Evolutionary conservation across 2,888 invertebrate genomes (phyloP).

Genomic region (Tetramorium bicarinatum): DNA sequence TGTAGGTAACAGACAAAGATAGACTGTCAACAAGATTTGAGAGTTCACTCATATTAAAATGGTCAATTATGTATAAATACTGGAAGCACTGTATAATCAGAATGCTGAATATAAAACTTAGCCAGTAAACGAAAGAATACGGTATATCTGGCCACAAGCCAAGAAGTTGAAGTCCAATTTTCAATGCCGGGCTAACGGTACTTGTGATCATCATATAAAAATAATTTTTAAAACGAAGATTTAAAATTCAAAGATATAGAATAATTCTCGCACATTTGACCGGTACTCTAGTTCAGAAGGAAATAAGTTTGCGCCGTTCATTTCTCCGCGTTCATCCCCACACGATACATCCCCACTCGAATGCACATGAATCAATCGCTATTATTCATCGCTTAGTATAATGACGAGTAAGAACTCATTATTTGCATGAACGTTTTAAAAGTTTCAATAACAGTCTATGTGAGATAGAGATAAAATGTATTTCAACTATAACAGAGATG

Average conservation of each 20-base stretch:
- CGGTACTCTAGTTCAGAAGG: no score
- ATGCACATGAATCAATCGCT: background rate
- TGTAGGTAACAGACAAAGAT: background rate
- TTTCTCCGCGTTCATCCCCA: background rate
- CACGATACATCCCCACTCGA: background rate
- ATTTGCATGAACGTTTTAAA: background rate
- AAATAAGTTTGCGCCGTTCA: background rate
- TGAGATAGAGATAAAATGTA: background rate
- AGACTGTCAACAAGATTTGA: constrained; percentile 8
- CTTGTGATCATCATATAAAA: no score
- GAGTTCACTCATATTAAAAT: constrained; percentile 3
- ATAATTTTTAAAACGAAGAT: no score
- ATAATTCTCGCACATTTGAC: no score
- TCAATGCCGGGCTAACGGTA: no score
- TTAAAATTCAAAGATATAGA: no score
- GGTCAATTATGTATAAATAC: background rate
- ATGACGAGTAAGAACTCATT: background rate
- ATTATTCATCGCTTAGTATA: background rate
- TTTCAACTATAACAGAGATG: background rate
- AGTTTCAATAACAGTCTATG: background rate
- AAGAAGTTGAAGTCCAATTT: constrained; percentile 42
- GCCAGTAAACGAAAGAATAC: background rate
- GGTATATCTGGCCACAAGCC: constrained; percentile 51
- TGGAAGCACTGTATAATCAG: constrained; percentile 15
- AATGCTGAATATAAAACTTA: background rate